Evolutionary conservation across 2,113 vertebrate genomes (phyloP).

Genomic region (Noturus placidus): DNA sequence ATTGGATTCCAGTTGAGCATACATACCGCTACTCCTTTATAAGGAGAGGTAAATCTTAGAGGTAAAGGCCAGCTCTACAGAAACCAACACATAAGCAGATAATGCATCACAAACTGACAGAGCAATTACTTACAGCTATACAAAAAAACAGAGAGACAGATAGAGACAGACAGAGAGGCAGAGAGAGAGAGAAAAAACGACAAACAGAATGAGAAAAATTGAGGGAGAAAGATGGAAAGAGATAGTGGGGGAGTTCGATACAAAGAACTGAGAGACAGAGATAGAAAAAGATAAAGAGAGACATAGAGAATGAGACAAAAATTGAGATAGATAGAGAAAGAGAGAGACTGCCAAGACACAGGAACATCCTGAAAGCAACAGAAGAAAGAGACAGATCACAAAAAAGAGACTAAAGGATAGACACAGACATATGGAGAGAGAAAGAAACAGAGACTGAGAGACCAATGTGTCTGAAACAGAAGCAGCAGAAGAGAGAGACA

Average conservation of each 20-base stretch:
- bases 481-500: background rate
- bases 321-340: background rate
- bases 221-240: background rate
- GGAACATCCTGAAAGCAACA: background rate
- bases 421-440: background rate
- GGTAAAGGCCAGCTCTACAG: conserved; percentile 91
- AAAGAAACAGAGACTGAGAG: background rate
- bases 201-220: background rate
- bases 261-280: background rate
- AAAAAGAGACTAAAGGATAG: background rate
- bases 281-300: background rate
- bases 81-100: conserved; percentile 75
- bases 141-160: background rate
- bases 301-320: background rate
- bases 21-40: conserved; percentile 95
- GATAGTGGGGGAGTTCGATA: background rate
- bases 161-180: background rate
- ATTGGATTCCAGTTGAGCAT: conserved; percentile 38
- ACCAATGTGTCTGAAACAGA: background rate
- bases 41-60: conserved; percentile 91
- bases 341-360: background rate
- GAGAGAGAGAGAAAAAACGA: background rate
- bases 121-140: background rate
- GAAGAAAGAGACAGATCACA: background rate
- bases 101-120: conserved; percentile 41